Evolutionary conservation across 1,140 invertebrate genomes (phyloP), one percentile per base, ranked within the genome.

Genomic region (Drosophila mojavensis): DNA sequence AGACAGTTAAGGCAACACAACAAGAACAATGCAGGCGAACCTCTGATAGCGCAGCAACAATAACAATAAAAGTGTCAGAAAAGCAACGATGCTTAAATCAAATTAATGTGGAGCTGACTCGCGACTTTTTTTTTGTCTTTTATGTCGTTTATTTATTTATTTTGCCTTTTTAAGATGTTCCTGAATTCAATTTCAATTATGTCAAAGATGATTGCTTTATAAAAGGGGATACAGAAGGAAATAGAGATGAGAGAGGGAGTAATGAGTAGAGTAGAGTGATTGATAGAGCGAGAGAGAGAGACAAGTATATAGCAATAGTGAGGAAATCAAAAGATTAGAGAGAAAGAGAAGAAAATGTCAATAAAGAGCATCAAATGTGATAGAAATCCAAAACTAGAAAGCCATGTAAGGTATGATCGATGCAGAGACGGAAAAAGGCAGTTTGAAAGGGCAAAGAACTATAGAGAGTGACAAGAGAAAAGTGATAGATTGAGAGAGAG

Each of bases 41-140:
- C 45, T 66, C 82, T 64, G 82, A 86, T 88, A 81, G 66, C 79
- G 74, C 74, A 45, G 36, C 67, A 75, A 71, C 68, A 75, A 75
- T 75, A 71, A 71, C 73, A 75, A 75, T 75, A 75, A 75, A 75
- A 71, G 71, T 71, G 73, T 71, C 73, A 71, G 71, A 75, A 75
- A 65, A 65, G 61, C 73, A 75, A 71, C 73, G 60, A 60, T 28
- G 67, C 67, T 71, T 75, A 75, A 75, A 75, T 75, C 73, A 75
- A 75, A 75, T 75, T 75, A 75, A 75, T 75, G 73, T 75, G 72
- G 62, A 47, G 60, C 66, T 51, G 72, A 62, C 51, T 69, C 43
- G 36, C 6, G 43, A 10, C 36, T 26, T 63, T 69, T 9, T 28
- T 36, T n/a, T n/a, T 4, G 20, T 54, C 45, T 54, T 28, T 24